These are phyloP conservation scores for Chouioia cunea DNA, from an alignment of 2,888 invertebrate genomes.

Conservation along the genomic window DNA sequence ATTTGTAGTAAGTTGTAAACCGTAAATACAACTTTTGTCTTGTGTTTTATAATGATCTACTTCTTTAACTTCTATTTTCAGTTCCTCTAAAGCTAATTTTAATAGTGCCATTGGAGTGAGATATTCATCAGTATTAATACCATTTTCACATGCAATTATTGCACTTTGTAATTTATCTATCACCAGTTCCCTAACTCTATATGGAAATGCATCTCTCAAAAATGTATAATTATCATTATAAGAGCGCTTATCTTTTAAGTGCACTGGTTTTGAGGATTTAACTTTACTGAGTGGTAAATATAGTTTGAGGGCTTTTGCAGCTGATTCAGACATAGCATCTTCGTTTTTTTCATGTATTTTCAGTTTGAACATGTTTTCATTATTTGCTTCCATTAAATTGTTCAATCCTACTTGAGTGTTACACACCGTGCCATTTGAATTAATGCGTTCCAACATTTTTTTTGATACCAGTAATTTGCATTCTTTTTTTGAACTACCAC, in stretches of 20 bases:
- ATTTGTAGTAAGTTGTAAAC: conserved; percentile 17
- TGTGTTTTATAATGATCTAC: neutral
- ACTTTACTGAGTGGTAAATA: conserved; percentile 19
- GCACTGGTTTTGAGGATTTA: too few species aligned
- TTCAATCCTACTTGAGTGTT: neutral
- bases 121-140: neutral
- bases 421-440: too few species aligned
- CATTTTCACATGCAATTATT: conserved; percentile 1
- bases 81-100: neutral
- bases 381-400: neutral
- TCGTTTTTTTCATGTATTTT: conserved; percentile 1
- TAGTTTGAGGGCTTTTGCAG: neutral
- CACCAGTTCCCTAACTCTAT: neutral
- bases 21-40: neutral
- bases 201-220: neutral
- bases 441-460: conserved; percentile 20
- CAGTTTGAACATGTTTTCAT: neutral
- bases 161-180: neutral
- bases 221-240: conserved; percentile 7
- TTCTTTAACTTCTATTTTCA: conserved; percentile 14
- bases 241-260: neutral
- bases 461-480: conserved; percentile 15
- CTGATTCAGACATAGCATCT: neutral
- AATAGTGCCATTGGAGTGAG: neutral
- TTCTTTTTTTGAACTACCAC: conserved; percentile 25